phyloP scores from a whole-genome alignment of 2,113 vertebrate genomes.

The Benitochromis conjunctus region DNA sequence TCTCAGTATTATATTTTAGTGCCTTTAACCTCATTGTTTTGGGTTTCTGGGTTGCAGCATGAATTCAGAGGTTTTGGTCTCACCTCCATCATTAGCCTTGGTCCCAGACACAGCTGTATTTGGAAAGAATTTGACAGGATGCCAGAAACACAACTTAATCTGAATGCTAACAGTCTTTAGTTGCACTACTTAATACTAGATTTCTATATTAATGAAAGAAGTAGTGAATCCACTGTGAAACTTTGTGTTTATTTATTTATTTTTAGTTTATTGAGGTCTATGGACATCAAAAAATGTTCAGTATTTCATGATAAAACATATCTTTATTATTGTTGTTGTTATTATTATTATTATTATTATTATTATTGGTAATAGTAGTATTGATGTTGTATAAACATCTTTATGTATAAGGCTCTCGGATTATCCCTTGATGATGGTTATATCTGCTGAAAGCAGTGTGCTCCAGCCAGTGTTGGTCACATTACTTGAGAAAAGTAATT shows the following conservation, averaged over 20 bases:
- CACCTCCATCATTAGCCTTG: background rate
- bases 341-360: background rate
- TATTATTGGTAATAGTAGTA: background rate
- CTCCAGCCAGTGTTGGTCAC: background rate
- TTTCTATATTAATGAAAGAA: background rate
- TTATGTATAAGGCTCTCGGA: background rate
- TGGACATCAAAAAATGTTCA: background rate
- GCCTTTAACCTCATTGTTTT: background rate
- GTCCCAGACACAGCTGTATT: background rate
- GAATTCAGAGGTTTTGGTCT: background rate
- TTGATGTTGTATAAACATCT: background rate
- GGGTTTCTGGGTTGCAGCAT: background rate
- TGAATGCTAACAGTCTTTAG: background rate
- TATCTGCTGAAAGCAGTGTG: background rate
- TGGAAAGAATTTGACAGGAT: background rate
- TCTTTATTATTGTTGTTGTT: background rate
- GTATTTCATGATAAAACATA: accelerated
- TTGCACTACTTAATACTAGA: background rate
- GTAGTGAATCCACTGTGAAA: background rate
- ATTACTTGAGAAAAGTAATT: too few species aligned
- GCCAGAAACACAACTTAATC: background rate
- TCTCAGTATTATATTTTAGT: background rate
- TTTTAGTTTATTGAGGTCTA: background rate
- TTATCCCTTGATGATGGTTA: background rate
- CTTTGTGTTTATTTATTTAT: accelerated